phyloP scores from a whole-genome alignment of 1,140 invertebrate genomes.

The Hylaeus anthracinus region DNA sequence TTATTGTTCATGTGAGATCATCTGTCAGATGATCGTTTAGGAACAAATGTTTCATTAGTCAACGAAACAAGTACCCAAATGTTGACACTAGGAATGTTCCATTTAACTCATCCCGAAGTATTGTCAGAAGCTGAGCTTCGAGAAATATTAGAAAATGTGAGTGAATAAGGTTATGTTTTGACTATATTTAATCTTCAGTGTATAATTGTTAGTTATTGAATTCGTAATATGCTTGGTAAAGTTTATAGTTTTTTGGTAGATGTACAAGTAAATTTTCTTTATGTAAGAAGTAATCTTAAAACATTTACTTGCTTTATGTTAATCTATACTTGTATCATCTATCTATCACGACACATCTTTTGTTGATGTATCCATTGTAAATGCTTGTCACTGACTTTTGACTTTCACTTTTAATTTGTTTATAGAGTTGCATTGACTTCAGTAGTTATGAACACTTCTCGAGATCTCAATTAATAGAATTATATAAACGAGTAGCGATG shows the following conservation, averaged over 20 bases:
- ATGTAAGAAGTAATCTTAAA: too few species aligned
- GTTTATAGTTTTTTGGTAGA: neutral
- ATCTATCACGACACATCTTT: neutral
- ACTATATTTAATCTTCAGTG: neutral
- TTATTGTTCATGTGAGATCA: neutral
- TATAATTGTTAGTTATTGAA: neutral
- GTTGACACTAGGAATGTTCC: conserved; percentile 37
- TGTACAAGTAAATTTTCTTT: neutral
- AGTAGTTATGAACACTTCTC: conserved; percentile 53
- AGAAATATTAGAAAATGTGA: conserved; percentile 67
- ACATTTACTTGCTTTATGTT: conserved; percentile 5
- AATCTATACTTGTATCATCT: neutral
- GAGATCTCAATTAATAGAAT: conserved; percentile 65
- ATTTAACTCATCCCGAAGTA: conserved; percentile 64
- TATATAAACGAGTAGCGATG: conserved; percentile 67
- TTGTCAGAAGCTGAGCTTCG: conserved; percentile 65
- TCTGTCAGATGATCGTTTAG: conserved; percentile 10
- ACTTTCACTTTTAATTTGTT: conserved; percentile 19
- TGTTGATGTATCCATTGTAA: conserved; percentile 1
- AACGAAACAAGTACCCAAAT: conserved; percentile 40
- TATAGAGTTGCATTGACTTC: conserved; percentile 69
- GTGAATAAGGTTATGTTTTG: conserved; percentile 44
- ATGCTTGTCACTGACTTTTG: neutral
- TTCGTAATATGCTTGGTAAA: neutral
- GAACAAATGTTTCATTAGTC: neutral